Evolutionary conservation across 2,888 invertebrate genomes (phyloP).

Genomic region (Drosophila meridionalis): DNA sequence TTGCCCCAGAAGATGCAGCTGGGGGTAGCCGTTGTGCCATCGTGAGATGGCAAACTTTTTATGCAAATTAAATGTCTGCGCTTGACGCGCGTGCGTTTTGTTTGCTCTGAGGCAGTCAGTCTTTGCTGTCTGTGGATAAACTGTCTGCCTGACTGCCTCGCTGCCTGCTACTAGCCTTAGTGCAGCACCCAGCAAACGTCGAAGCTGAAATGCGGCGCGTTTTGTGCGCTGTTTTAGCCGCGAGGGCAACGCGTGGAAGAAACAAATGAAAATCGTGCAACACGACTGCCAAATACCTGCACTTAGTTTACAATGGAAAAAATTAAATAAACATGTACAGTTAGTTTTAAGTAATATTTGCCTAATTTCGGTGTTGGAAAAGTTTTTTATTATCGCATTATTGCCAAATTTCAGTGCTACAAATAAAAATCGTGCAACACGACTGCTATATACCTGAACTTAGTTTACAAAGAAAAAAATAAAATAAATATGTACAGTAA

Average conservation of each 20-base stretch:
- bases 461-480: too few relatives aligned
- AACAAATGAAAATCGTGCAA: background rate
- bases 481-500: too few relatives aligned
- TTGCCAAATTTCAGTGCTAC: too few relatives aligned
- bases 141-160: constrained; percentile 12
- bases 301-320: background rate
- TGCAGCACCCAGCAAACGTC: constrained; percentile 26
- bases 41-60: constrained; percentile 69
- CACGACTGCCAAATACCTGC: constrained; percentile 18
- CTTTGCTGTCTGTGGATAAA: constrained; percentile 41
- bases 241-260: constrained; percentile 15
- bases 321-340: too few relatives aligned
- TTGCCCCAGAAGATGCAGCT: constrained; percentile 34
- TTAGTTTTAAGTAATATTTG: too few relatives aligned
- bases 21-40: constrained; percentile 37
- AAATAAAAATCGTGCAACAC: too few relatives aligned
- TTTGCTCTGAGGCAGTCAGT: constrained; percentile 69
- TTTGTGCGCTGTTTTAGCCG: constrained; percentile 33
- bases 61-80: constrained; percentile 79
- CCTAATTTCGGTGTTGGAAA: too few relatives aligned
- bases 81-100: constrained; percentile 80
- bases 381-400: too few relatives aligned
- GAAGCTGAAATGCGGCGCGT: constrained; percentile 25
- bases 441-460: too few relatives aligned
- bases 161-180: constrained; percentile 1